Percentiles rank a stretch among this genome's conserved stretches.
phyloP scores from a whole-genome alignment of 2,888 invertebrate genomes.

The Cephus nigrinus region DNA sequence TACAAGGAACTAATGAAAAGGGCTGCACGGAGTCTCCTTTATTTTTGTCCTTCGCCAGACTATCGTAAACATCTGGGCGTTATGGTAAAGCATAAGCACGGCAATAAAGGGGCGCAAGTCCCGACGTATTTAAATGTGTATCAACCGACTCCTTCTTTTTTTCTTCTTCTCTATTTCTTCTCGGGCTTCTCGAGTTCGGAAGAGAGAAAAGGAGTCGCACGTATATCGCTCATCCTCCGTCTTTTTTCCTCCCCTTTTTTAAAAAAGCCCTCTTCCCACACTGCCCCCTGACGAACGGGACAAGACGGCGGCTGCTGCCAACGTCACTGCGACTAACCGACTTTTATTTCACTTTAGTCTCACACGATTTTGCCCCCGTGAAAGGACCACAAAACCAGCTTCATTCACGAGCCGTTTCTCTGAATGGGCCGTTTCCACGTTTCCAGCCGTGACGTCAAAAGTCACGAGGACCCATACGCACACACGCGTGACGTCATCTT shows the following conservation, averaged over 20 bases:
- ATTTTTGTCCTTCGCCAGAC: no score
- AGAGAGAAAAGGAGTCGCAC: not conserved
- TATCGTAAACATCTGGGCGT: no score
- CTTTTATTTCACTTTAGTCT: constrained; percentile 41
- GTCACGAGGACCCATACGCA: no score
- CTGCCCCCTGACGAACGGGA: constrained; percentile 10
- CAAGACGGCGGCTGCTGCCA: constrained; percentile 18
- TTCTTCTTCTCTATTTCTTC: constrained; percentile 15
- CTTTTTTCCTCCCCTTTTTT: not conserved
- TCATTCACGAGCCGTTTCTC: constrained; percentile 26
- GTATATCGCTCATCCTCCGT: constrained; percentile 1
- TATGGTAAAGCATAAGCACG: no score
- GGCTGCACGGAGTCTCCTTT: no score
- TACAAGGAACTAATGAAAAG: no score
- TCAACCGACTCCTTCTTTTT: not conserved
- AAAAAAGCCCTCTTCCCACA: constrained; percentile 3
- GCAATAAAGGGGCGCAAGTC: not conserved
- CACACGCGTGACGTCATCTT: no score
- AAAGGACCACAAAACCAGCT: constrained; percentile 16
- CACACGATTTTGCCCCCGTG: constrained; percentile 40
- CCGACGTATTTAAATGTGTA: not conserved
- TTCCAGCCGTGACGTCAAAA: not conserved
- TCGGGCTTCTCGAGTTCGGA: not conserved
- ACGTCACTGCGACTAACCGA: constrained; percentile 33
- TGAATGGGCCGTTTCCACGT: constrained; percentile 17